Percentiles rank a stretch among this genome's conserved stretches.
Conservation (phyloP, 2,797 vertebrate genomes). For the Gymnodraco acuticeps region DNA sequence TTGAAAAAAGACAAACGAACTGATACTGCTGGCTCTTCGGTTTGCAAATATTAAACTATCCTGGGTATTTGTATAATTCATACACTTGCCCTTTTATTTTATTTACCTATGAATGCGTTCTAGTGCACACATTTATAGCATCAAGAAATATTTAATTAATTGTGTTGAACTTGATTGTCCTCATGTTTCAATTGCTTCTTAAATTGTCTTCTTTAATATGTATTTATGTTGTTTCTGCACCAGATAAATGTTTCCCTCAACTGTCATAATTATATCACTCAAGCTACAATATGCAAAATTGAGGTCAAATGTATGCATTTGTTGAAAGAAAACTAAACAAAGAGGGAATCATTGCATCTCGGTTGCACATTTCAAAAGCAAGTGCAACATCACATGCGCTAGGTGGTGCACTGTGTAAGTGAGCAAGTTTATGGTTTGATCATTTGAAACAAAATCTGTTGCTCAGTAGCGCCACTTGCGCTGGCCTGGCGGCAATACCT, state of each 20-base stretch:
- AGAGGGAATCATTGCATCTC: constrained; percentile 45
- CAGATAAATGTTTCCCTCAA: not conserved
- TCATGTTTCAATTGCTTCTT: not conserved
- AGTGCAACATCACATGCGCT: constrained; percentile 77
- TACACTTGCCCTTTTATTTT: not conserved
- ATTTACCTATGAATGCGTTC: not conserved
- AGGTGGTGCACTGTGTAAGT: constrained; percentile 85
- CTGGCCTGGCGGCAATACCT: constrained; percentile 82
- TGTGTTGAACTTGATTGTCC: not conserved
- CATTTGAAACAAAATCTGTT: constrained; percentile 80
- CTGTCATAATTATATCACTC: constrained; percentile 4
- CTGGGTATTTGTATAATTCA: constrained; percentile 5
- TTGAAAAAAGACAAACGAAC: not conserved
- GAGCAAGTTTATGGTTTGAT: constrained; percentile 77
- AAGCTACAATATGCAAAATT: constrained; percentile 10
- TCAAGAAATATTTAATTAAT: constrained; percentile 5
- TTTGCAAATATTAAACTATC: not conserved
- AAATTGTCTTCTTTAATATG: not conserved
- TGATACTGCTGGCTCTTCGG: not conserved
- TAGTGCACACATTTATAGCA: not conserved
- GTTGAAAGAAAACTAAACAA: constrained; percentile 44
- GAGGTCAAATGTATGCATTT: constrained; percentile 13
- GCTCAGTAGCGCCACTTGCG: constrained; percentile 86
- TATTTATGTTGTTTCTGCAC: constrained; percentile 7
- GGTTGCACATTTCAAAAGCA: constrained; percentile 56